Conservation (phyloP, 2,797 vertebrate species). For the Spea hammondii region DNA sequence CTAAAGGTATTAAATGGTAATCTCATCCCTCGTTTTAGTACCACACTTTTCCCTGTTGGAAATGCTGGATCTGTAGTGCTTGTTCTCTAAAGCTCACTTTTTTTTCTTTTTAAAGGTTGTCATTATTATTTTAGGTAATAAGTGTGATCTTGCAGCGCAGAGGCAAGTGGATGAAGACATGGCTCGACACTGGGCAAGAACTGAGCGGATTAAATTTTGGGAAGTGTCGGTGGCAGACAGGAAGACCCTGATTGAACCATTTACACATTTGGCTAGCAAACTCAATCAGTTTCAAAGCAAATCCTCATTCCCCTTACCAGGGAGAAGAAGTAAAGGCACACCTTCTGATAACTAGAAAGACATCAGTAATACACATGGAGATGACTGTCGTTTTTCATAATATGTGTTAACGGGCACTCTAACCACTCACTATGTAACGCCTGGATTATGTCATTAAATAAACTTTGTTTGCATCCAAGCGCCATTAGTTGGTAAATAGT, state of each 20-base stretch:
- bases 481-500: too few relatives aligned
- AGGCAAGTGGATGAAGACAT: slow-evolving; percentile 86
- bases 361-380: neutral
- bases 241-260: slow-evolving; percentile 87
- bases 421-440: too few relatives aligned
- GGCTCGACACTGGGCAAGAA: slow-evolving; percentile 88
- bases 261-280: slow-evolving; percentile 87
- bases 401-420: too few relatives aligned
- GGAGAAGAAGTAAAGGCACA: slow-evolving; percentile 87
- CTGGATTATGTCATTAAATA: too few relatives aligned
- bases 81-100: neutral
- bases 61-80: too few relatives aligned
- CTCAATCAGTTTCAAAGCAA: slow-evolving; percentile 94
- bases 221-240: slow-evolving; percentile 88
- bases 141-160: slow-evolving; percentile 81
- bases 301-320: slow-evolving; percentile 87
- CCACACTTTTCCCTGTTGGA: too few relatives aligned
- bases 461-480: too few relatives aligned
- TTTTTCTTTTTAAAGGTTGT: slow-evolving; percentile 70
- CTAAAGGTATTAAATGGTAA: too few relatives aligned
- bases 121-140: slow-evolving; percentile 89
- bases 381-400: too few relatives aligned
- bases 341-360: slow-evolving; percentile 74
- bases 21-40: too few relatives aligned
- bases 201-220: slow-evolving; percentile 91